Evolutionary conservation across 2,797 vertebrate species (phyloP), one percentile per base, ranked within the genome.

Genomic region (Melanotaenia nigrans): DNA sequence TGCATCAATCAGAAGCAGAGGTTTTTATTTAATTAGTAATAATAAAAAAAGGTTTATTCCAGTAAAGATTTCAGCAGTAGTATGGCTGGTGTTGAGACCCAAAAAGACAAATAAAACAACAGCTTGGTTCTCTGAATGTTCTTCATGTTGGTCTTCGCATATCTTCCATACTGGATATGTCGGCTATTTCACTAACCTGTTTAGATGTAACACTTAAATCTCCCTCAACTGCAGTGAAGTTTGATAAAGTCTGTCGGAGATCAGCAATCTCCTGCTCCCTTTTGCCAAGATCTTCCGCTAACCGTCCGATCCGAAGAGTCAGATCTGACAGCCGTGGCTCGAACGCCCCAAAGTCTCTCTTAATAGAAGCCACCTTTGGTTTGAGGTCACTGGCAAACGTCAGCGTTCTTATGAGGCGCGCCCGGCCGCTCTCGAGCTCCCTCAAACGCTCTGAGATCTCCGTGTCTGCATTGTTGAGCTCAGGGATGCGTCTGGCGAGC

Each of bases 311-410:
- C 75, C 97, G 92, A 47, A 96, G 86, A 0, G 94, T 96, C 75
- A 99, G 89, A 45, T 99, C 98, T 11, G 91, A 92, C 87, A 99
- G 68, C 83, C 94, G 91, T 0, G 95, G 95, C 72, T 97, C 95
- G 20, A 99, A 88, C 7, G 83, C 86, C 11, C 90, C 90, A 5
- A 97, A 96, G 87, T 98, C 96, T 60, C 95, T 95, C 78, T 90
- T 95, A 38, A 99, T 92, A 38, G 93, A 87, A n/a, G 94, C 90
- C 0, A 99, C 93, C 71, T 97, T 98, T 13, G 97, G 97, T 83
- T 96, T 97, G 22, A 99, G 94, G 83, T 99, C 97, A 8, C 92
- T 92, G 70, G 97, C 96, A 74, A 98, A 99, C 8, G 91, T 94
- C 70, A 96, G 90, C 0, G 96, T 95, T 64, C 94, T 94, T 25